These are phyloP conservation scores for Columba janthina DNA, from an alignment of 2,113 vertebrate species.

Conservation along the genomic window DNA sequence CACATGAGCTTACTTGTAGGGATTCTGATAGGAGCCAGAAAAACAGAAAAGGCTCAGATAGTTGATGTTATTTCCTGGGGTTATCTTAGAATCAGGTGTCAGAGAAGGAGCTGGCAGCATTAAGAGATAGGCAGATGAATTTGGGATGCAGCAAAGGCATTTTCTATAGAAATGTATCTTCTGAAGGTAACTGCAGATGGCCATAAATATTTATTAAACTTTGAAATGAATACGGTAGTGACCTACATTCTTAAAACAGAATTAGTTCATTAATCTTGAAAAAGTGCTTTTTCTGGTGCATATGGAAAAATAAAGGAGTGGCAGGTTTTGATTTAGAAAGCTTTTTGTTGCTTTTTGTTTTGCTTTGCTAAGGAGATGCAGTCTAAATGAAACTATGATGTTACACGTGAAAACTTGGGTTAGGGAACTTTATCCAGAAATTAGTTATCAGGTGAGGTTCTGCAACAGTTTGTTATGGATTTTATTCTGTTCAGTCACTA, in stretches of 20 bases:
- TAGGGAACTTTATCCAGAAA: not conserved
- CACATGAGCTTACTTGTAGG: not conserved
- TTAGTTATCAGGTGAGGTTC: not conserved
- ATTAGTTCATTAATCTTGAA: constrained; percentile 4
- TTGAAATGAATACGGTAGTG: not conserved
- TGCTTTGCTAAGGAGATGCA: not conserved
- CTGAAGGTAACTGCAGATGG: not conserved
- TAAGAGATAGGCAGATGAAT: not conserved
- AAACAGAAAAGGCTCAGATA: not conserved
- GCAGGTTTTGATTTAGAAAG: not conserved
- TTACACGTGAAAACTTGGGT: not conserved
- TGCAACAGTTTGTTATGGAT: not conserved
- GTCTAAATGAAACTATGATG: not conserved
- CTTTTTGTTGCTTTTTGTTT: not conserved
- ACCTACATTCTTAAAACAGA: not conserved
- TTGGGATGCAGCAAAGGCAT: not conserved
- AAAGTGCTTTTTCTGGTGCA: not conserved
- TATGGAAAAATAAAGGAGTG: not conserved
- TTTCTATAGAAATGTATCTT: constrained; percentile 14
- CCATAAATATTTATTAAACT: constrained; percentile 37
- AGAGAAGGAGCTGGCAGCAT: not conserved
- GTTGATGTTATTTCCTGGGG: not conserved
- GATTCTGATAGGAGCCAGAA: not conserved
- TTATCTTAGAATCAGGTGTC: not conserved
- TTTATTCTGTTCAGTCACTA: not conserved